phyloP scores from a whole-genome alignment of 2,113 vertebrate species.

The Atractosteus spatula region DNA sequence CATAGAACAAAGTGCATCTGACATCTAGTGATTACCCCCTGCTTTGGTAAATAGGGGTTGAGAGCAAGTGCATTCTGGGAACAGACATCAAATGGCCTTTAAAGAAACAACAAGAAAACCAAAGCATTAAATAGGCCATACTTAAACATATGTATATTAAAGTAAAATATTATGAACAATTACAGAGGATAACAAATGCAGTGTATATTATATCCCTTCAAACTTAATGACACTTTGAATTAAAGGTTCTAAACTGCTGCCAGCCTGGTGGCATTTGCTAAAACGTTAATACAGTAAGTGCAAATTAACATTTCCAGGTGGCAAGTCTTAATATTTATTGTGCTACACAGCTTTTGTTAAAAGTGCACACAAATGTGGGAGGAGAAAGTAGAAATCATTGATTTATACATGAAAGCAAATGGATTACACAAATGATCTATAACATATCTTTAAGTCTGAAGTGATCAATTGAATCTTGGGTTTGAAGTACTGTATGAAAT shows the following conservation, averaged over 20 bases:
- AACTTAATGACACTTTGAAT: not conserved
- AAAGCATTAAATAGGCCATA: not conserved
- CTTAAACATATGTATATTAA: not conserved
- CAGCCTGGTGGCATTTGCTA: not conserved
- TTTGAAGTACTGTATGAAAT: not conserved
- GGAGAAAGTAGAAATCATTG: not conserved
- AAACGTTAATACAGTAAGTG: not conserved
- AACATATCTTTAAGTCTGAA: not conserved
- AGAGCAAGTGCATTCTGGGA: constrained; percentile 19
- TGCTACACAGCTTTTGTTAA: not conserved
- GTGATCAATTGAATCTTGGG: not conserved
- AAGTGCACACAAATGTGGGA: constrained; percentile 3
- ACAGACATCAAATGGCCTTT: not conserved
- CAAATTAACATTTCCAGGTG: constrained; percentile 11
- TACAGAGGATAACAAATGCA: not conserved
- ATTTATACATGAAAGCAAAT: not conserved
- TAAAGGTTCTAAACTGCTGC: not conserved
- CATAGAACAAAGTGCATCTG: constrained; percentile 27
- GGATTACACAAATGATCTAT: not conserved
- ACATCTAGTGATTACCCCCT: constrained; percentile 19
- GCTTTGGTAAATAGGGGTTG: constrained; percentile 37
- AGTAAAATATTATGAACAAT: not conserved
- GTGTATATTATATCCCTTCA: not conserved
- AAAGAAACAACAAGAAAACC: not conserved
- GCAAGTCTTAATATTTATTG: constrained; percentile 12